Evolutionary conservation across 2,113 vertebrate genomes (phyloP).

Genomic region (Meriones unguiculatus): DNA sequence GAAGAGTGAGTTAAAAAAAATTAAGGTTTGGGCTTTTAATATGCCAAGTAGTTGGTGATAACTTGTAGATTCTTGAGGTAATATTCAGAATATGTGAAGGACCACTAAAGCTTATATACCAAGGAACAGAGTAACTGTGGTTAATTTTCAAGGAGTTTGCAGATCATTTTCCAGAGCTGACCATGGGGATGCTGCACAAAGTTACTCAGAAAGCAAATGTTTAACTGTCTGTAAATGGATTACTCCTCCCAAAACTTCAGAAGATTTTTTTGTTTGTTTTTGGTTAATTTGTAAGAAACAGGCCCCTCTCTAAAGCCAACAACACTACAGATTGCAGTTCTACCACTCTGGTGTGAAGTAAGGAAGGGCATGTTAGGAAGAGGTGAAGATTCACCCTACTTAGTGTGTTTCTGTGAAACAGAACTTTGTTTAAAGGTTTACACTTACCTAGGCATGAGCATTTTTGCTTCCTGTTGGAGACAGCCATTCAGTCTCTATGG

Average conservation of each 20-base stretch:
- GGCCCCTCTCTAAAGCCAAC: not conserved
- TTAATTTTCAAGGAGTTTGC: not conserved
- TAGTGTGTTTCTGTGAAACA: not conserved
- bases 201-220: not conserved
- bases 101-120: no score
- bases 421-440: not conserved
- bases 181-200: not conserved
- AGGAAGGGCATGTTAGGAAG: not conserved
- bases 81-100: not conserved
- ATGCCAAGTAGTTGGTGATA: no score
- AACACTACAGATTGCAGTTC: not conserved
- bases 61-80: not conserved
- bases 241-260: no score
- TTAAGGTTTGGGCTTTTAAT: not conserved
- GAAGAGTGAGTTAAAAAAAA: not conserved
- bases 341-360: not conserved
- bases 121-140: not conserved
- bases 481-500: not conserved
- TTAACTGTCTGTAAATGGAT: not conserved
- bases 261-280: no score
- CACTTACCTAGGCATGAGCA: not conserved
- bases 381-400: no score
- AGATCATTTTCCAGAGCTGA: not conserved
- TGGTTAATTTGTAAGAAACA: not conserved
- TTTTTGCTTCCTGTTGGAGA: not conserved